These are phyloP conservation scores for Helicoverpa zea DNA, from an alignment of 1,140 invertebrate genomes.

Conservation along the genomic window DNA sequence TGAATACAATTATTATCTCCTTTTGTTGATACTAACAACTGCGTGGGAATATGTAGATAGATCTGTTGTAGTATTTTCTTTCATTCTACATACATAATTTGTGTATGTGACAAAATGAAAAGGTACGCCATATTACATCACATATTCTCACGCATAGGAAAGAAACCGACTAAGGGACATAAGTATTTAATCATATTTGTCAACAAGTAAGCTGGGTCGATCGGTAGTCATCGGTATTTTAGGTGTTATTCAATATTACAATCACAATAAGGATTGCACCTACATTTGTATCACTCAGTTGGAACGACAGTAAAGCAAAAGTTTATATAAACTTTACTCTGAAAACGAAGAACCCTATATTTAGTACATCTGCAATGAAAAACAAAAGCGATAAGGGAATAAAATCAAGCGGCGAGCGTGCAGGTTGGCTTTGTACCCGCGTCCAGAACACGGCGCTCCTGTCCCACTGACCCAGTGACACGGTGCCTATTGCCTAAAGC, in stretches of 20 bases:
- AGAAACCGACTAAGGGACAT: not conserved
- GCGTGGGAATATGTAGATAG: constrained; percentile 8
- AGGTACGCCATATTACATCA: not conserved
- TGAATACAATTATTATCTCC: constrained; percentile 36
- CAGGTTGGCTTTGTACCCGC: constrained; percentile 60
- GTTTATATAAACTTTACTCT: not conserved
- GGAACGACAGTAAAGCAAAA: not conserved
- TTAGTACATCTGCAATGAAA: not conserved
- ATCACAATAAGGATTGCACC: too few relatives aligned
- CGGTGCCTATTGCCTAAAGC: constrained; percentile 55
- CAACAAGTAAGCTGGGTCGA: not conserved
- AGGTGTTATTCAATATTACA: too few relatives aligned
- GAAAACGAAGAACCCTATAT: not conserved
- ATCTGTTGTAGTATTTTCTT: not conserved
- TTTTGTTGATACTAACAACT: constrained; percentile 13
- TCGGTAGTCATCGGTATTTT: too few relatives aligned
- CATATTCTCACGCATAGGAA: not conserved
- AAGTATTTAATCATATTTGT: constrained; percentile 7
- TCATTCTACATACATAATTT: not conserved
- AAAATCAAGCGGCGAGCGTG: constrained; percentile 6
- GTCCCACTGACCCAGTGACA: constrained; percentile 78
- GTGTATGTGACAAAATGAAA: not conserved
- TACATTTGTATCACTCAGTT: too few relatives aligned
- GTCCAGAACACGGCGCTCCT: constrained; percentile 64
- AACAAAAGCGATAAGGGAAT: constrained; percentile 18